phyloP scores from a whole-genome alignment of 2,113 vertebrate genomes.

The Antechinus stuartii region DNA sequence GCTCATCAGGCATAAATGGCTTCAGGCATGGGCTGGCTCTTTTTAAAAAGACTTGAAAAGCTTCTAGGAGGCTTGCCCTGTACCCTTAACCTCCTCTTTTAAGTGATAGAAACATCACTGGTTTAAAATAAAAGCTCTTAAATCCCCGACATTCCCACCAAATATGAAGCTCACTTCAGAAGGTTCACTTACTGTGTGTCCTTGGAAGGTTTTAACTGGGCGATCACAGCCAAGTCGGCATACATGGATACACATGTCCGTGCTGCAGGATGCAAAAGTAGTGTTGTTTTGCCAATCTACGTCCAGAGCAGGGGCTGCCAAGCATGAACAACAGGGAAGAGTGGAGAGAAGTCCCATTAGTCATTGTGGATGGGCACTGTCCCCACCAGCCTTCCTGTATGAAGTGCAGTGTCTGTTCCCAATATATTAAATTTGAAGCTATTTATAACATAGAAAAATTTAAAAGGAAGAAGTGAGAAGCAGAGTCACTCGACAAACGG shows the following conservation, averaged over 20 bases:
- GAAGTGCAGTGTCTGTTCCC: background rate
- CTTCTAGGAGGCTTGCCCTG: background rate
- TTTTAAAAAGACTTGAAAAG: background rate
- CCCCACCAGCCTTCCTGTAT: background rate
- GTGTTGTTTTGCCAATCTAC: slow-evolving; percentile 99
- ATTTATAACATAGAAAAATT: fast-evolving
- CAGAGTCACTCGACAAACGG: fast-evolving
- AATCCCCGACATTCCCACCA: fast-evolving
- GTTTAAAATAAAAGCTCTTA: background rate
- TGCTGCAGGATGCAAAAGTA: slow-evolving; percentile 97
- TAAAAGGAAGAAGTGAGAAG: fast-evolving
- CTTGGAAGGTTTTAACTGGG: slow-evolving; percentile 96
- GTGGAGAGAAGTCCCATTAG: background rate
- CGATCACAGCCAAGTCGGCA: slow-evolving; percentile 95
- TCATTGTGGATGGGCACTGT: background rate
- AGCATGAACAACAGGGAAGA: background rate
- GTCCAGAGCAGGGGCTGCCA: slow-evolving; percentile 93
- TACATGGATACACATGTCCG: slow-evolving; percentile 98
- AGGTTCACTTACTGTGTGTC: slow-evolving; percentile 90
- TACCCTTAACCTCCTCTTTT: background rate
- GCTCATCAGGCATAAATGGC: background rate
- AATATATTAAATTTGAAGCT: background rate
- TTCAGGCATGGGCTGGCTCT: background rate
- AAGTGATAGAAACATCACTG: background rate
- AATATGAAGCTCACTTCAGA: fast-evolving